phyloP scores from a whole-genome alignment of 2,888 invertebrate species.

The Dryadula phaetusa region DNA sequence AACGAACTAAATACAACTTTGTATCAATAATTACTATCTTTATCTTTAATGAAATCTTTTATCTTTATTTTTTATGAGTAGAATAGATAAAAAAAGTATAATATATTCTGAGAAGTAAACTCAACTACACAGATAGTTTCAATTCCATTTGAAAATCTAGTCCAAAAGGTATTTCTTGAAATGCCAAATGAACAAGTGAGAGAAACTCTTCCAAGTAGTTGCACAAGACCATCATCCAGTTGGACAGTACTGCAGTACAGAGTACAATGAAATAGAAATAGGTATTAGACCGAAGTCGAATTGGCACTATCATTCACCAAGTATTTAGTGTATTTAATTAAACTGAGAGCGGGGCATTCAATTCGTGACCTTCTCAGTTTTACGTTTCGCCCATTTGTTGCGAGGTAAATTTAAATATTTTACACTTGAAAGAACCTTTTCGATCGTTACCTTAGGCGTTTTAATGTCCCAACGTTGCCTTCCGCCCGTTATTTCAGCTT shows the following conservation, averaged over 20 bases:
- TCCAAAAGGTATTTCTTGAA: neutral
- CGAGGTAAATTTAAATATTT: constrained; percentile 76
- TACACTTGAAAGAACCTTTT: constrained; percentile 67
- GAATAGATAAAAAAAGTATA: no score
- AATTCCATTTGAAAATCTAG: neutral
- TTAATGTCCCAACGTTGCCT: constrained; percentile 63
- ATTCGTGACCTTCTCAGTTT: constrained; percentile 52
- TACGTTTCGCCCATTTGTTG: constrained; percentile 63
- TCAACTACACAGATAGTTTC: neutral
- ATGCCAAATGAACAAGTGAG: constrained; percentile 4
- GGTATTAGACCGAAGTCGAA: constrained; percentile 4
- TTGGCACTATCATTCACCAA: constrained; percentile 20
- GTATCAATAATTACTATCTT: no score
- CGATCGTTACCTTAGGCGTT: constrained; percentile 74
- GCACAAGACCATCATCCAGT: constrained; percentile 29
- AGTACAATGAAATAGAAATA: constrained; percentile 12
- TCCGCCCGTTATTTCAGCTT: constrained; percentile 69
- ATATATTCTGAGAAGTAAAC: neutral
- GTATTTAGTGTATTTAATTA: constrained; percentile 62
- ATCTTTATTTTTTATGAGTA: no score
- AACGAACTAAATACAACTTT: no score
- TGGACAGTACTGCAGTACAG: constrained; percentile 17
- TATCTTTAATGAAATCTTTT: no score
- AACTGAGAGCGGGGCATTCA: constrained; percentile 54
- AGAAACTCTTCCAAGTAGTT: constrained; percentile 10